Evolutionary conservation across 2,888 invertebrate species (phyloP), one percentile per base, ranked within the genome.

Genomic region (Atherix ibis): DNA sequence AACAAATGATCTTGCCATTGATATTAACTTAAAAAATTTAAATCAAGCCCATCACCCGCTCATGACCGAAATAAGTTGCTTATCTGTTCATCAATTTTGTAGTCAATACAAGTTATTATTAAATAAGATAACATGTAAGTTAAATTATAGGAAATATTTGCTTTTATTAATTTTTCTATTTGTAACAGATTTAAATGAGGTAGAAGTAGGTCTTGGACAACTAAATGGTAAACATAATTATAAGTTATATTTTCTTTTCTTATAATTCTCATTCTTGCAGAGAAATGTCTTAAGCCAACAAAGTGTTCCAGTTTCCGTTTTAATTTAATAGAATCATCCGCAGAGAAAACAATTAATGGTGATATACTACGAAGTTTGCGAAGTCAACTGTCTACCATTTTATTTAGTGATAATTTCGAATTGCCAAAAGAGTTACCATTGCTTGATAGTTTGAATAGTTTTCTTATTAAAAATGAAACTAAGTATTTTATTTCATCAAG

Each of bases 11-110:
- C 60, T 83, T 50, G 73, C 73, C 31, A 50, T 84, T 9, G 71
- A 76, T 22, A 58, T 81, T 3, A 74, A 73, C 48, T 63, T 78
- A 0, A 76, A 75, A 46, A 83, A 83, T 56, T 63, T 73, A 24
- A 75, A 74, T 52, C 68, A 70, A 45, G 63, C 69, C 10, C 74
- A 75, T 47, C 69, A 71, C 47, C 47, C 52, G 1, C 40, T 50
- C 4, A 47, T 48, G 39, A 48, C 53, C 2, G 58, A 62, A 40
- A 37, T 62, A 3, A 54, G 52, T 35, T 43, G 59, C 2, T 53
- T 54, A 42, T 47, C 54, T 2, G 34, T 61, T 38, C 50, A 50
- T 12, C 36, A 60, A 15, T 59, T 51, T 37, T 59, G 58, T 35
- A 48, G 50, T 15, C 48, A 53, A 16, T 61, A 54, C 32, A 43